phyloP scores from a whole-genome alignment of 2,113 vertebrate species.

The Mormyrus lacerda region DNA sequence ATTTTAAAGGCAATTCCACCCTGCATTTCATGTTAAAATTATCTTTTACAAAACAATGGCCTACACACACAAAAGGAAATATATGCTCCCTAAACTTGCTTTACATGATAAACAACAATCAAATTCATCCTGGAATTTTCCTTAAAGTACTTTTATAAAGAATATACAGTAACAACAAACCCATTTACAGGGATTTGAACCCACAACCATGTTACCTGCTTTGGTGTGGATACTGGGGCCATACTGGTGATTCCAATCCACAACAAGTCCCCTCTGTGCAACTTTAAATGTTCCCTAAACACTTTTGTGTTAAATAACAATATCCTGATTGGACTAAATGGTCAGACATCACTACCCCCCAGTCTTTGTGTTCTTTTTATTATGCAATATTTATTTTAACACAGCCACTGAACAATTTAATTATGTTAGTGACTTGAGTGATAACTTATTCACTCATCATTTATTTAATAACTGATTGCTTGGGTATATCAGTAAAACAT shows the following conservation, averaged over 20 bases:
- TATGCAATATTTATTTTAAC: background rate
- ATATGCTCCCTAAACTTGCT: background rate
- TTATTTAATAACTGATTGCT: background rate
- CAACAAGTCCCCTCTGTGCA: background rate
- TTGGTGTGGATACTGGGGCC: background rate
- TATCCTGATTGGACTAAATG: background rate
- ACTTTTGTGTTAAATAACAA: background rate
- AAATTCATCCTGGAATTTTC: background rate
- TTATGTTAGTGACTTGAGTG: background rate
- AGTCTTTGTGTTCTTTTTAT: background rate
- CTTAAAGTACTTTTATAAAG: background rate
- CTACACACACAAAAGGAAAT: background rate
- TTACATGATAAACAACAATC: background rate
- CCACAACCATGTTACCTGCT: background rate
- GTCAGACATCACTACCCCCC: background rate
- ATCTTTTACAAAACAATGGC: background rate
- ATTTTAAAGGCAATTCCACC: background rate
- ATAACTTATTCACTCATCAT: background rate
- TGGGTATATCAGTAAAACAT: background rate
- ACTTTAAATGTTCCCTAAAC: background rate
- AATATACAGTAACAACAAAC: conserved; percentile 32
- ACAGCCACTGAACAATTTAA: background rate
- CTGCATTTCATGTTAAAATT: background rate
- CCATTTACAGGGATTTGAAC: conserved; percentile 6
- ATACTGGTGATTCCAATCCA: background rate